phyloP scores from a whole-genome alignment of 2,888 invertebrate genomes.

The Apantesis nais region DNA sequence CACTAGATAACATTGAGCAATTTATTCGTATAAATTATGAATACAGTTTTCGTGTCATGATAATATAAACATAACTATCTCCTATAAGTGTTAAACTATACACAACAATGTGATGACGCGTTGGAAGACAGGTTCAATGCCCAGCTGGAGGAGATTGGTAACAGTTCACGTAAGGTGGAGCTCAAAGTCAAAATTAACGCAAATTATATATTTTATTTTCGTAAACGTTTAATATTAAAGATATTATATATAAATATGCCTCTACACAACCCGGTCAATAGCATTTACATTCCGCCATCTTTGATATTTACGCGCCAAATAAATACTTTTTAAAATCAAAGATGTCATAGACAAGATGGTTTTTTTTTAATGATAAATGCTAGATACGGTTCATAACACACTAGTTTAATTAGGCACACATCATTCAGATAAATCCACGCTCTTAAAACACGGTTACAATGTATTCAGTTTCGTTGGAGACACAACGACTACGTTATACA shows the following conservation, averaged over 20 bases:
- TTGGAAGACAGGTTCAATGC: slow-evolving; percentile 76
- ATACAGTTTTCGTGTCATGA: slow-evolving; percentile 51
- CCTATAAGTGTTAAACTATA: slow-evolving; percentile 65
- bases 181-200: slow-evolving; percentile 42
- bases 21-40: slow-evolving; percentile 52
- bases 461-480: slow-evolving; percentile 31
- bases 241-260: slow-evolving; percentile 49
- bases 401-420: slow-evolving; percentile 41
- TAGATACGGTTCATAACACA: slow-evolving; percentile 33
- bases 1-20: slow-evolving; percentile 82
- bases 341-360: slow-evolving; percentile 15
- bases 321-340: slow-evolving; percentile 25
- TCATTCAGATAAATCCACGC: slow-evolving; percentile 42
- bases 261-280: slow-evolving; percentile 35
- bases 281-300: slow-evolving; percentile 30
- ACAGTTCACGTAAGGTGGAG: slow-evolving; percentile 58
- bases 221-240: slow-evolving; percentile 46
- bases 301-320: slow-evolving; percentile 24
- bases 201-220: slow-evolving; percentile 46
- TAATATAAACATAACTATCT: slow-evolving; percentile 43
- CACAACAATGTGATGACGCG: slow-evolving; percentile 73
- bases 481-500: slow-evolving; percentile 24
- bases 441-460: slow-evolving; percentile 47
- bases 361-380: slow-evolving; percentile 32
- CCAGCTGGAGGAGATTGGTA: slow-evolving; percentile 74